These are phyloP conservation scores for Geococcyx californianus DNA, from an alignment of 2,113 vertebrate species.

Conservation along the genomic window DNA sequence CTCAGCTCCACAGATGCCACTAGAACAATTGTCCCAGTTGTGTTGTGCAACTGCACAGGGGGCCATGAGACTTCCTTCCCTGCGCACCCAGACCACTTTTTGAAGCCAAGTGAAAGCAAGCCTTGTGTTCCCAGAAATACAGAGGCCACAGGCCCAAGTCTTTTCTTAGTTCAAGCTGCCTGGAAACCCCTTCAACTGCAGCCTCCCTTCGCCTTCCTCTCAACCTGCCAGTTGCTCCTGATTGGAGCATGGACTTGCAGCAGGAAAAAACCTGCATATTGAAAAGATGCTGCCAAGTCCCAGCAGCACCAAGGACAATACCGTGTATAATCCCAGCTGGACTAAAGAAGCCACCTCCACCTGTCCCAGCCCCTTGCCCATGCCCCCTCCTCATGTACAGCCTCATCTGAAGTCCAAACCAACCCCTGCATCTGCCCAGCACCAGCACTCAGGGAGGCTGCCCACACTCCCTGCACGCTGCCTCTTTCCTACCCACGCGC, in stretches of 20 bases:
- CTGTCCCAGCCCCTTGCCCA: not conserved
- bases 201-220: not conserved
- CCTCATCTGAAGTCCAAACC: not conserved
- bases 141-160: not conserved
- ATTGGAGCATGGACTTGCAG: not conserved
- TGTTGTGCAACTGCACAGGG: not conserved
- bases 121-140: not conserved
- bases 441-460: not conserved
- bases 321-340: rapidly evolving
- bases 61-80: not conserved
- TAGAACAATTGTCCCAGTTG: not conserved
- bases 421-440: not conserved
- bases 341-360: not conserved
- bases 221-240: not conserved
- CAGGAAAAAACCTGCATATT: not conserved
- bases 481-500: not conserved
- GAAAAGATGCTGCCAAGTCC: not conserved
- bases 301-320: rapidly evolving
- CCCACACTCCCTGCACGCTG: rapidly evolving
- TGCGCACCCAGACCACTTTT: not conserved
- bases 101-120: not conserved
- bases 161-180: not conserved
- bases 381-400: rapidly evolving
- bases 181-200: not conserved
- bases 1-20: not conserved